phyloP scores from a whole-genome alignment of 2,888 invertebrate species.

The Meliscaeva auricollis region DNA sequence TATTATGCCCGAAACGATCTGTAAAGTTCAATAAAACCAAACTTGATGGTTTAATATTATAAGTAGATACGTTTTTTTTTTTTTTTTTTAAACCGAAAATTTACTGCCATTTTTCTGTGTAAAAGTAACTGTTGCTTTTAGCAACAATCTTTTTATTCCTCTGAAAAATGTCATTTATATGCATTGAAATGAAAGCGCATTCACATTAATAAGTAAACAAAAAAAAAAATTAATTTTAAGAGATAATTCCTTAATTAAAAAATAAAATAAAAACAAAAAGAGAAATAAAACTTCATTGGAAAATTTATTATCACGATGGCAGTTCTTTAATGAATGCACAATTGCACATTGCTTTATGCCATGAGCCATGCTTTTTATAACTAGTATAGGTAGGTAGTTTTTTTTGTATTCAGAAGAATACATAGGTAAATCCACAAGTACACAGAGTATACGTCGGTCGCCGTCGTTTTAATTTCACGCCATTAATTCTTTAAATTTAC shows the following conservation, averaged over 20 bases:
- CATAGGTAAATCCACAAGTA: not conserved
- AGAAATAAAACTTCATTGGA: conserved; percentile 12
- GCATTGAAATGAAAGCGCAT: conserved; percentile 17
- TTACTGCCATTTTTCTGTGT: not conserved
- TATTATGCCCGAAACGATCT: not conserved
- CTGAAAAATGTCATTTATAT: conserved; percentile 19
- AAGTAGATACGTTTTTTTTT: not conserved
- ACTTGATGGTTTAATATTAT: conserved; percentile 22
- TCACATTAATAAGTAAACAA: conserved; percentile 44
- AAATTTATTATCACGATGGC: conserved; percentile 52
- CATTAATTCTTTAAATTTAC: conserved; percentile 71
- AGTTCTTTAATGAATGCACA: conserved; percentile 60
- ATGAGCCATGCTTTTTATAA: not conserved
- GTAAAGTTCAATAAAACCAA: conserved; percentile 4
- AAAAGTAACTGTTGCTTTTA: conserved; percentile 27
- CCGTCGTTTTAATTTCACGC: conserved; percentile 52
- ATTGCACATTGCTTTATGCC: conserved; percentile 10
- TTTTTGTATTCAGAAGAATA: not conserved
- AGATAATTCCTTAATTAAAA: conserved; percentile 66
- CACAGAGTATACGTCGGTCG: not conserved
- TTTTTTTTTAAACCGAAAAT: not conserved
- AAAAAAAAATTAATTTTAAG: conserved; percentile 65
- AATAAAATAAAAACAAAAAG: conserved; percentile 2
- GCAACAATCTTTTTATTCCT: not conserved
- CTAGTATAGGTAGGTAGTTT: not conserved